A percentile compares a stretch with the other conserved stretches of the same genome.
Evolutionary conservation across 2,797 vertebrate genomes (phyloP).

Genomic region (Chloroceryle amazona): DNA sequence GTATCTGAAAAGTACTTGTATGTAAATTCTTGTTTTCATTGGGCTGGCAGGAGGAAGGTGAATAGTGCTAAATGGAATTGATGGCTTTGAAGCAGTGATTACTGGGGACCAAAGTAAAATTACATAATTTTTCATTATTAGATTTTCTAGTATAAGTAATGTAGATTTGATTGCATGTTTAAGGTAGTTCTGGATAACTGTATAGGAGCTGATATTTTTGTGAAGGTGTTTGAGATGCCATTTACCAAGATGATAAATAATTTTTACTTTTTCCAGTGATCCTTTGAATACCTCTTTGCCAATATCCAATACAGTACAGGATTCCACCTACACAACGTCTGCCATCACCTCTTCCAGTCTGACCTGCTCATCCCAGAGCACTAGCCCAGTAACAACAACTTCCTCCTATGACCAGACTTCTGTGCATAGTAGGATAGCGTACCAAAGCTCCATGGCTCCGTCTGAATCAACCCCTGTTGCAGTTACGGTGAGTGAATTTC

Average conservation of each 20-base stretch:
- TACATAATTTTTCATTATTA: background rate
- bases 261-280: conserved; percentile 85
- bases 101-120: background rate
- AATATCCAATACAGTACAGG: conserved; percentile 88
- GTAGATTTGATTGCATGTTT: background rate
- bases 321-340: conserved; percentile 88
- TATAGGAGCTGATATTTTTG: background rate
- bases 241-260: conserved; percentile 5
- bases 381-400: conserved; percentile 83
- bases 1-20: background rate
- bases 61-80: background rate
- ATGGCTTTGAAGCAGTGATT: background rate
- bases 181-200: background rate
- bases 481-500: conserved; percentile 83
- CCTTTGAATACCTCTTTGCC: conserved; percentile 89
- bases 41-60: background rate
- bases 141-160: background rate
- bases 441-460: conserved; percentile 84
- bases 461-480: conserved; percentile 83
- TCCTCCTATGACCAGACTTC: conserved; percentile 89
- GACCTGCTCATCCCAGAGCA: conserved; percentile 83
- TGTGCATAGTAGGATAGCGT: conserved; percentile 82
- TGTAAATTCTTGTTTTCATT: background rate
- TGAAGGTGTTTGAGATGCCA: background rate
- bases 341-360: conserved; percentile 86